Percentiles rank a stretch among this genome's conserved stretches.
These are phyloP conservation scores for Synergus itoensis DNA, from an alignment of 2,888 invertebrate genomes.

Conservation along the genomic window DNA sequence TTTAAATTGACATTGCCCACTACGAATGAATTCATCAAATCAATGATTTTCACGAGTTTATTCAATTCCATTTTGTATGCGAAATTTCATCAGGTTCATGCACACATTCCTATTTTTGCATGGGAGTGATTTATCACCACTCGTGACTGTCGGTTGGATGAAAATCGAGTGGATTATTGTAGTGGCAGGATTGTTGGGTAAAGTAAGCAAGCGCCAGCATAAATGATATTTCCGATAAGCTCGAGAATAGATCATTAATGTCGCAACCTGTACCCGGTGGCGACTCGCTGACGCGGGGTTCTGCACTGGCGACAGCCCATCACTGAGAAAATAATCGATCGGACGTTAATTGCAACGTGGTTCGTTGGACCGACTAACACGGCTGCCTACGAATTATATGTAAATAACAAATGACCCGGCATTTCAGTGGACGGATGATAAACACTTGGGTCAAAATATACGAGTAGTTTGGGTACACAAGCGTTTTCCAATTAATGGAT, in stretches of 20 bases:
- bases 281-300: slow-evolving; percentile 34
- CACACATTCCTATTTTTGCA: slow-evolving; percentile 3
- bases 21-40: background rate
- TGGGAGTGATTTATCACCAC: slow-evolving; percentile 12
- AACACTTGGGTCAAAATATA: slow-evolving; percentile 54
- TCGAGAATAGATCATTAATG: slow-evolving; percentile 34
- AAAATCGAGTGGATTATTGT: slow-evolving; percentile 30
- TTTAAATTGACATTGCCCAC: background rate
- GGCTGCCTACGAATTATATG: slow-evolving; percentile 67
- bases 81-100: background rate
- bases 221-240: slow-evolving; percentile 38
- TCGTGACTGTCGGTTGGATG: slow-evolving; percentile 8
- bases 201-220: slow-evolving; percentile 23
- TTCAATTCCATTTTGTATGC: background rate
- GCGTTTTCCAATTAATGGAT: slow-evolving; percentile 75
- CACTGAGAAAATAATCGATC: slow-evolving; percentile 67
- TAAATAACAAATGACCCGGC: slow-evolving; percentile 71
- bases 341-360: slow-evolving; percentile 67
- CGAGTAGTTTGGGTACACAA: slow-evolving; percentile 58
- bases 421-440: slow-evolving; percentile 65
- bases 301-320: slow-evolving; percentile 43
- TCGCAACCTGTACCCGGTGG: slow-evolving; percentile 22
- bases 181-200: slow-evolving; percentile 12
- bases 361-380: slow-evolving; percentile 61
- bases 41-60: background rate